Evolutionary conservation across 2,113 vertebrate genomes (phyloP), one percentile per base, ranked within the genome.

Genomic region (Martes martes): DNA sequence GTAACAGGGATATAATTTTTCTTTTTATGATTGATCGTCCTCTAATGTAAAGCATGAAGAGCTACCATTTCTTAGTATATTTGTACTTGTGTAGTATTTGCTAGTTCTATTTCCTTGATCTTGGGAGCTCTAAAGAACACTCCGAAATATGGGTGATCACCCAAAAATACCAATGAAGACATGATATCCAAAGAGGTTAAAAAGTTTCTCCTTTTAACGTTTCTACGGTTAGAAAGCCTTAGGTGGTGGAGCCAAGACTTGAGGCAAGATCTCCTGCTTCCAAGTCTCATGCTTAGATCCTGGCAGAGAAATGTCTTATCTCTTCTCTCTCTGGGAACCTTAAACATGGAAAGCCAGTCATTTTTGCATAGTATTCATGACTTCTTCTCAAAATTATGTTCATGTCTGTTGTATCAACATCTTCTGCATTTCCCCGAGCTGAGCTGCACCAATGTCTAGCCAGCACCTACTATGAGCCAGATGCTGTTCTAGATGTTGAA

Each of bases 381-480:
- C 55, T 95, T 55, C 19, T 96, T 95, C 39, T 93, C 94, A 94
- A 95, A 89, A 93, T 93, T 92, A 87, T 11, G 9, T 89, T 78
- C 81, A 85, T 76, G 69, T 36, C 61, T 87, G n/a, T 50, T 96
- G n/a, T 71, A 74, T 67, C 26, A 92, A 55, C 80, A 78, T 82
- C 59, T 95, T 65, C 55, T 81, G 59, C 94, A 86, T 61, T 94
- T 91, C 26, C 24, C 15, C 52, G 19, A 78, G 26, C 89, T 89
- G 67, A 79, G 65, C 24, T 86, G 73, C 47, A 63, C 50, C 76
- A 91, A 89, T 28, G 78, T 87, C 45, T 76, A 96, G 89, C 36
- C 6, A 94, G 52, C 24, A 88, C 80, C 23, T 73, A 92, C 57
- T 59, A 59, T 78, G 45, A 85, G 45, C 33, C 71, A 82, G 39